These are phyloP conservation scores for Tiliqua scincoides DNA, from an alignment of 2,113 vertebrate species.

Conservation along the genomic window DNA sequence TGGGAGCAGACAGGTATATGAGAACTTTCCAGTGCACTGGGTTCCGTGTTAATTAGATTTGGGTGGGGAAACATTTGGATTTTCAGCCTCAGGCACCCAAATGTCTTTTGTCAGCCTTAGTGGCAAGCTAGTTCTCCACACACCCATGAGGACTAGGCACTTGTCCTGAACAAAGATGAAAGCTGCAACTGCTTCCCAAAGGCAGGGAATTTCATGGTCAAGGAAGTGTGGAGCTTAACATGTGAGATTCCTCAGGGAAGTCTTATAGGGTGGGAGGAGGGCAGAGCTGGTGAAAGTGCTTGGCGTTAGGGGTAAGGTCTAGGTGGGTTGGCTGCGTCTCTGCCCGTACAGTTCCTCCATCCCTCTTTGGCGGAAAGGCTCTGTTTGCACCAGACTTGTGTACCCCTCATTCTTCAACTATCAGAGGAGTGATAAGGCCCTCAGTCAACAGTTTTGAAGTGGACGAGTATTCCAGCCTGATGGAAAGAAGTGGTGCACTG, in stretches of 20 bases:
- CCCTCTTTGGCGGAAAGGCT: not conserved
- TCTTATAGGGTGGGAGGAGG: slow-evolving; percentile 37
- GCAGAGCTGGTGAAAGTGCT: not conserved
- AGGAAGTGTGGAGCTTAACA: not conserved
- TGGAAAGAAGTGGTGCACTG: slow-evolving; percentile 58
- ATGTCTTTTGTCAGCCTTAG: too few relatives aligned
- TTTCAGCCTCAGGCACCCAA: not conserved
- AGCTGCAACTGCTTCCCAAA: not conserved
- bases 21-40: not conserved
- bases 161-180: not conserved
- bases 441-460: not conserved
- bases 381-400: not conserved
- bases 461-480: not conserved
- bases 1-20: too few relatives aligned
- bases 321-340: not conserved
- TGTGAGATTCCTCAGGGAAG: not conserved
- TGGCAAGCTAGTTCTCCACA: not conserved
- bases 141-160: not conserved
- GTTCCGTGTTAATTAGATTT: too few relatives aligned
- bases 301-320: not conserved
- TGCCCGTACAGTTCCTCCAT: not conserved
- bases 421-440: too few relatives aligned
- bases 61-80: not conserved
- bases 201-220: not conserved
- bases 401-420: not conserved